These are phyloP conservation scores for Machimus rusticus DNA, from an alignment of 2,888 invertebrate species.

Conservation along the genomic window DNA sequence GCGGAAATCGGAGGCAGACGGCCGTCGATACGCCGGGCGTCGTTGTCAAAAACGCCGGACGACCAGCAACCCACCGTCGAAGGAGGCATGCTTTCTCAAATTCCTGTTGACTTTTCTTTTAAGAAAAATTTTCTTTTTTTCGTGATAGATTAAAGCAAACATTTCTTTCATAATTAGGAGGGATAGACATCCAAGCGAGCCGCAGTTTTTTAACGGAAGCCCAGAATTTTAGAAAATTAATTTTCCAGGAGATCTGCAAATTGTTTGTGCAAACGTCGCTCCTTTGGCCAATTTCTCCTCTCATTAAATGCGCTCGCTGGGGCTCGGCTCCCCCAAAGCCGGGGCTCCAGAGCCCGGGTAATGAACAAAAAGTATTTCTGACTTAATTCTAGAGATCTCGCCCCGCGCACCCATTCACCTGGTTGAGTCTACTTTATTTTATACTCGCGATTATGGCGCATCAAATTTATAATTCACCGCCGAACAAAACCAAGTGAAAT, in stretches of 20 bases:
- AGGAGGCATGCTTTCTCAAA: neutral
- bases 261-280: conserved; percentile 36
- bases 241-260: conserved; percentile 35
- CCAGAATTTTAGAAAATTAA: conserved; percentile 32
- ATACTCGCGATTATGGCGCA: conserved; percentile 36
- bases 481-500: conserved; percentile 37
- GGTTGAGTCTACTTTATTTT: conserved; percentile 34
- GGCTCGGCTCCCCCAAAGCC: neutral
- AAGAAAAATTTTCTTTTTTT: neutral
- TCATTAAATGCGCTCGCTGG: conserved; percentile 39
- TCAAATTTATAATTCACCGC: conserved; percentile 39
- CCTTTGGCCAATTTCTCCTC: conserved; percentile 38
- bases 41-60: neutral
- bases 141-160: conserved; percentile 37
- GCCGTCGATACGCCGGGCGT: neutral
- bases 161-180: conserved; percentile 36
- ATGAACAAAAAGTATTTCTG: conserved; percentile 40
- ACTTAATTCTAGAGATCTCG: conserved; percentile 35
- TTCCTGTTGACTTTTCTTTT: conserved; percentile 30
- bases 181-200: neutral
- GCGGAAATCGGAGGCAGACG: neutral
- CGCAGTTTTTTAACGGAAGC: neutral
- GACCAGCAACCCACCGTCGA: neutral
- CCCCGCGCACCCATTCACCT: conserved; percentile 26
- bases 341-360: neutral